These are phyloP conservation scores for Drosophila rellima DNA, from an alignment of 2,888 invertebrate species.

Conservation along the genomic window DNA sequence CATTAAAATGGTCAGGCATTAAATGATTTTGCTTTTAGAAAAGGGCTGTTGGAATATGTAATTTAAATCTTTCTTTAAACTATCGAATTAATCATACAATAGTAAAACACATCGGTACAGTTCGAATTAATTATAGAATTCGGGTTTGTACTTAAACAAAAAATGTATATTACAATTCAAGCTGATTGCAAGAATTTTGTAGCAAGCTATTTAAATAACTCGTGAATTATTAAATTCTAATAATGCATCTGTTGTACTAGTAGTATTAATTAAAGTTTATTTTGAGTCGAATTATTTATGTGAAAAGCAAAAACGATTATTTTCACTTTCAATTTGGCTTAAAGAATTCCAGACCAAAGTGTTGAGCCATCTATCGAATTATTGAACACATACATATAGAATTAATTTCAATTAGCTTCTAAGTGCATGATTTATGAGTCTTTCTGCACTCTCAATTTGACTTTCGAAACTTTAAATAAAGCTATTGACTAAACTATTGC, in stretches of 20 bases:
- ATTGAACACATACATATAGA: background rate
- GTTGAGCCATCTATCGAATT: background rate
- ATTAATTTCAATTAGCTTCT: background rate
- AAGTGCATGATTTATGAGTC: background rate
- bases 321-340: background rate
- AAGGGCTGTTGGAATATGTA: background rate
- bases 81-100: too few species aligned
- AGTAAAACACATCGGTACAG: too few species aligned
- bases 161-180: background rate
- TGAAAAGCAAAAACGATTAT: background rate
- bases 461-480: background rate
- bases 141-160: background rate
- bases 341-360: background rate
- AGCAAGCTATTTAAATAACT: background rate
- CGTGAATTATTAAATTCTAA: background rate
- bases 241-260: background rate
- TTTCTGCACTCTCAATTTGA: background rate
- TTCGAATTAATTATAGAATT: too few species aligned
- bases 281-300: background rate
- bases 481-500: constrained; percentile 18
- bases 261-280: background rate
- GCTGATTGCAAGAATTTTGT: background rate
- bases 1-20: background rate
- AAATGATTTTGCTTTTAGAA: background rate
- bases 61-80: too few species aligned